phyloP scores from a whole-genome alignment of 2,797 vertebrate species.

The Darevskia nairensis region DNA sequence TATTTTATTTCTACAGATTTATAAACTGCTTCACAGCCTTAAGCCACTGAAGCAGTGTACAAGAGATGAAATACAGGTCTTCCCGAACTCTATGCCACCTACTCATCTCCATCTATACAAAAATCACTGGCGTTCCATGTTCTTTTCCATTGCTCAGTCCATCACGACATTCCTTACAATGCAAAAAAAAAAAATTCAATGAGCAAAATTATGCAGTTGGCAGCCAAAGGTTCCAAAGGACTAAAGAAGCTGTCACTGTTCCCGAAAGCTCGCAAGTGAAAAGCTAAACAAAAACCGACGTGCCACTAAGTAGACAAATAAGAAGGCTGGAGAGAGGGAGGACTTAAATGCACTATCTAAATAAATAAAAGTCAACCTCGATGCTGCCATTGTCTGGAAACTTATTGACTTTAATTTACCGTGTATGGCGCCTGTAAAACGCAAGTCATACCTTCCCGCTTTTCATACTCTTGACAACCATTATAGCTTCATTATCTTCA shows the following conservation, averaged over 20 bases:
- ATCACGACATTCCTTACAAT: not conserved
- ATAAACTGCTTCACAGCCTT: too few species aligned
- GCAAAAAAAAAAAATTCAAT: not conserved
- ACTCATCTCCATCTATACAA: not conserved
- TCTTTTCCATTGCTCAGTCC: not conserved
- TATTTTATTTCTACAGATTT: too few species aligned
- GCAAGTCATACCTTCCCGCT: not conserved
- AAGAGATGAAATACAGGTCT: too few species aligned
- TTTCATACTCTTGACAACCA: slow-evolving; percentile 5
- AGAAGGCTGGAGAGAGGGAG: not conserved
- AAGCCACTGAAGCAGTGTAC: too few species aligned
- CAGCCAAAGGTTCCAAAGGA: not conserved
- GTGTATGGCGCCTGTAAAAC: not conserved
- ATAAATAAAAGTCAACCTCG: not conserved
- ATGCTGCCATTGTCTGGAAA: not conserved
- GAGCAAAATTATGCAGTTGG: not conserved
- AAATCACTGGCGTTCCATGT: not conserved
- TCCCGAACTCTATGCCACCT: too few species aligned
- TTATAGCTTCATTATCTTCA: not conserved
- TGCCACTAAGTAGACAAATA: not conserved
- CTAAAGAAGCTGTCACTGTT: not conserved
- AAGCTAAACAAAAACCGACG: slow-evolving; percentile 37
- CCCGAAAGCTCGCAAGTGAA: not conserved
- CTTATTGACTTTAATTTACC: slow-evolving; percentile 1
- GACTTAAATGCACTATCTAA: slow-evolving; percentile 7